A percentile compares a stretch with the other conserved stretches of the same genome.
Evolutionary conservation across 2,113 vertebrate species (phyloP).

Genomic region (Chrysemys picta): DNA sequence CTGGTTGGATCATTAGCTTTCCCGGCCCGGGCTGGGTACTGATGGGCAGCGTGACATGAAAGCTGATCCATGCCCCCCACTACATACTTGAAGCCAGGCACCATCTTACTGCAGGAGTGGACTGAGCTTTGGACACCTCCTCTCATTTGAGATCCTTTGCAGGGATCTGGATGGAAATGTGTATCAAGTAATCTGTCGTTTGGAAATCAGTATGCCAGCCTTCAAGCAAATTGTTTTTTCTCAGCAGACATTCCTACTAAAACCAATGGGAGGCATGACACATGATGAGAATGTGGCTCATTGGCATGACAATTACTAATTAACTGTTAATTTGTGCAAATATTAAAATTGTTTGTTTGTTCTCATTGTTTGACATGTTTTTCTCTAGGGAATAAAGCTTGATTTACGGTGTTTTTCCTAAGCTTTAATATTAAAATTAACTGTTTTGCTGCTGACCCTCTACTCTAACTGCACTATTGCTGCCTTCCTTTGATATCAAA

Average conservation of each 20-base stretch:
- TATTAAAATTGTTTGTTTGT: neutral
- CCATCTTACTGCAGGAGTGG: neutral
- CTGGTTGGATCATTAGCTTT: too few relatives aligned
- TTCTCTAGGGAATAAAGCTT: neutral
- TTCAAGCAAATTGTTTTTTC: neutral
- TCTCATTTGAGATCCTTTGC: neutral
- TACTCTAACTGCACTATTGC: slow-evolving; percentile 4
- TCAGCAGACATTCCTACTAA: neutral
- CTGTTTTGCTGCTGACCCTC: neutral
- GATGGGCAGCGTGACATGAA: too few relatives aligned
- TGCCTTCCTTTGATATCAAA: neutral
- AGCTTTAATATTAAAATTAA: neutral
- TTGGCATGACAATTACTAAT: neutral
- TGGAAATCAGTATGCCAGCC: neutral
- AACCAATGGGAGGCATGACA: neutral
- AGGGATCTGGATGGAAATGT: neutral
- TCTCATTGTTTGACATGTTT: neutral
- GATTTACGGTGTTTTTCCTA: neutral
- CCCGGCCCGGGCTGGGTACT: too few relatives aligned
- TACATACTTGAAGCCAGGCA: neutral
- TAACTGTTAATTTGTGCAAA: neutral
- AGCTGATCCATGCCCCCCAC: neutral
- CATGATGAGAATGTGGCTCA: neutral
- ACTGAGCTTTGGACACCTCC: neutral
- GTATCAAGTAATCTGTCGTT: neutral